Conservation (phyloP, 2,113 vertebrate genomes). For the Etia nguti region DNA sequence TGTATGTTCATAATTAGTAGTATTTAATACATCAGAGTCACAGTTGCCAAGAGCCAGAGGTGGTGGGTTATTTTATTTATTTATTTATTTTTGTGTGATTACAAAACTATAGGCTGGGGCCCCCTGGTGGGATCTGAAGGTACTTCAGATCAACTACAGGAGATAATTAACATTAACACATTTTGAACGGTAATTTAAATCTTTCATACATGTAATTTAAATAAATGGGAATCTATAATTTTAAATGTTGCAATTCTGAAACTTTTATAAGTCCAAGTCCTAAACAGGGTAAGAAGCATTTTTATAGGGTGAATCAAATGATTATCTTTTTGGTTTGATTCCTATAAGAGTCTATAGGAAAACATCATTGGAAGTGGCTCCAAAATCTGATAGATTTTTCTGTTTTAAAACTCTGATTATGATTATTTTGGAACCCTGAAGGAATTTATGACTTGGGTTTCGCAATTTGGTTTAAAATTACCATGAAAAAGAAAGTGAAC, state of each 20-base stretch:
- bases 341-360: accelerated
- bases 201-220: not conserved
- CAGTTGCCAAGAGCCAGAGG: not conserved
- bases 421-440: accelerated
- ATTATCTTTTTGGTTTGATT: not conserved
- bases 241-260: not conserved
- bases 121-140: not conserved
- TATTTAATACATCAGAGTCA: not conserved
- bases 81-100: not conserved
- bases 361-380: not conserved
- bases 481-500: not conserved
- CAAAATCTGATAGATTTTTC: not conserved
- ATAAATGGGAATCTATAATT: not conserved
- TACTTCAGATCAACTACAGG: not conserved
- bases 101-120: not conserved
- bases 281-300: too few species aligned
- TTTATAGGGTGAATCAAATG: not conserved
- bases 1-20: not conserved
- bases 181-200: not conserved
- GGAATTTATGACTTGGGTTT: too few species aligned
- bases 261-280: not conserved
- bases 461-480: too few species aligned
- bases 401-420: not conserved
- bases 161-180: not conserved
- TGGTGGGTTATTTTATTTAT: not conserved